phyloP scores from a whole-genome alignment of 2,113 vertebrate species.

The Bagarius yarrelli region DNA sequence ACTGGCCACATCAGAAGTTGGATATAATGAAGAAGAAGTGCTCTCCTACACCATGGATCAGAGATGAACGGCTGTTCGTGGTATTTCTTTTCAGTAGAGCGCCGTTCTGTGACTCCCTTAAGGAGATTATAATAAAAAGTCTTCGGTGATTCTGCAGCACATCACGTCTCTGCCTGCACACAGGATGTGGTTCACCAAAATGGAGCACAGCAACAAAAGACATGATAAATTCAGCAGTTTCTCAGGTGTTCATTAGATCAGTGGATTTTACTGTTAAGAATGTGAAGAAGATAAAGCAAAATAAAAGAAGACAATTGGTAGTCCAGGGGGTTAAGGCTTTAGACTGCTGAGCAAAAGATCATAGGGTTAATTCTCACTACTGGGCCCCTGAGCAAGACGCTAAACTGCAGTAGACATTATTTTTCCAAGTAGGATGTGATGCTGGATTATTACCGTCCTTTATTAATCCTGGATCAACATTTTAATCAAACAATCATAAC shows the following conservation, averaged over 20 bases:
- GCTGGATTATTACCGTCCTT: too few species aligned
- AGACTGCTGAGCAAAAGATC: too few species aligned
- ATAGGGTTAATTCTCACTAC: too few species aligned
- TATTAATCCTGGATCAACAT: too few species aligned
- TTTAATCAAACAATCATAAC: too few species aligned
- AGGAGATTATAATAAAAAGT: background rate
- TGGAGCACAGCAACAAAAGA: constrained; percentile 51
- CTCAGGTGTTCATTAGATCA: constrained; percentile 8
- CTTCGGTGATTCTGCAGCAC: constrained; percentile 49
- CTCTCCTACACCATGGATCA: background rate
- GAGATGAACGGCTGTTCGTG: background rate
- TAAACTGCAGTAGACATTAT: too few species aligned
- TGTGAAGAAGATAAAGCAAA: too few species aligned
- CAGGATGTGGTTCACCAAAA: constrained; percentile 78
- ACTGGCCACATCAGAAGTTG: background rate
- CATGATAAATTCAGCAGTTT: constrained; percentile 30
- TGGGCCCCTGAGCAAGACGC: too few species aligned
- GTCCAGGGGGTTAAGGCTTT: too few species aligned
- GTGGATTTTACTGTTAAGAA: background rate
- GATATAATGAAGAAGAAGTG: background rate
- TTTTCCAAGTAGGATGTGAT: too few species aligned
- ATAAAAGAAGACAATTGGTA: too few species aligned
- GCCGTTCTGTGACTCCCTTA: background rate
- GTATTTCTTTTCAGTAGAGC: background rate
- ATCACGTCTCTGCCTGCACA: constrained; percentile 57